Percentiles rank a stretch among this genome's conserved stretches.
These are phyloP conservation scores for Salvator merianae DNA, from an alignment of 2,113 vertebrate genomes.

Conservation along the genomic window DNA sequence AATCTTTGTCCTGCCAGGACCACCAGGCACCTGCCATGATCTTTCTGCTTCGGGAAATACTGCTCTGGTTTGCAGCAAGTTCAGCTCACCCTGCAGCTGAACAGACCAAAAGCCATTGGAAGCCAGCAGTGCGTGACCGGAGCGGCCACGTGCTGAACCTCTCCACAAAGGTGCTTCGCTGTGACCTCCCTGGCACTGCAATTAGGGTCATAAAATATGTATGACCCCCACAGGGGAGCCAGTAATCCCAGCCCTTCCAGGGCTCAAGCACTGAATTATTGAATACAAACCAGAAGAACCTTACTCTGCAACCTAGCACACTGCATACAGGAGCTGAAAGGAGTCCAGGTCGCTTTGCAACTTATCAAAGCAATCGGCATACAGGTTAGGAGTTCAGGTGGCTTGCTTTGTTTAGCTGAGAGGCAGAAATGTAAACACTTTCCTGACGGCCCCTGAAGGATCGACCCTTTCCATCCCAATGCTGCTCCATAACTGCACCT, in stretches of 20 bases:
- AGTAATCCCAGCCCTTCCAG: constrained; percentile 17
- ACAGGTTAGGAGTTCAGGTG: not conserved
- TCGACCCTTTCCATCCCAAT: not conserved
- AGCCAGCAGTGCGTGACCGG: not conserved
- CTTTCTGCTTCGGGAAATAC: not conserved
- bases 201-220: constrained; percentile 25
- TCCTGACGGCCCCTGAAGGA: too few relatives aligned
- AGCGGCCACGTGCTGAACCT: not conserved
- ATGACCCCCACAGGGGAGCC: not conserved
- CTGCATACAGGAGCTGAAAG: too few relatives aligned
- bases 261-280: constrained; percentile 29
- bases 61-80: not conserved
- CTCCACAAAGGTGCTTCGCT: not conserved
- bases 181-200: not conserved
- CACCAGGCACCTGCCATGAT: not conserved
- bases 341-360: not conserved
- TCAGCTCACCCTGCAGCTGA: not conserved
- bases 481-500: too few relatives aligned
- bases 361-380: not conserved
- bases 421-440: too few relatives aligned
- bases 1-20: too few relatives aligned
- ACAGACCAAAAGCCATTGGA: not conserved
- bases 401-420: not conserved
- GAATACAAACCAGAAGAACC: not conserved
- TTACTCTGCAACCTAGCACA: accelerated